phyloP scores from a whole-genome alignment of 1,140 invertebrate species.

The Euwallacea similis region DNA sequence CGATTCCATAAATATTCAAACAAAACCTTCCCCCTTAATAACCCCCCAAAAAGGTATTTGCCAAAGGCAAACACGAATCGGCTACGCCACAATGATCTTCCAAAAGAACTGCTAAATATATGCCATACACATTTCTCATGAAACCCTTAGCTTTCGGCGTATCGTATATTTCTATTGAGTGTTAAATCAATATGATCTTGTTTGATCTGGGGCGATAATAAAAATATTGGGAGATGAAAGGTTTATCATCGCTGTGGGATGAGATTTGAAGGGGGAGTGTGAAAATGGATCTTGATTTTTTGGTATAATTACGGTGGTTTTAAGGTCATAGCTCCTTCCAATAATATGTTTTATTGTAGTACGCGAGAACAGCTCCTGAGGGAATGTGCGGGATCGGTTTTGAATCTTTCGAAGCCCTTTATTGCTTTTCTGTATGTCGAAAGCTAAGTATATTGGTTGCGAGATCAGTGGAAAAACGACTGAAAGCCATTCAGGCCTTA shows the following conservation, averaged over 20 bases:
- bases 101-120: conserved; percentile 1
- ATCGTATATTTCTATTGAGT: conserved; percentile 4
- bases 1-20: too few species aligned
- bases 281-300: too few species aligned
- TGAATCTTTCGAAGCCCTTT: conserved; percentile 45
- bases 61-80: neutral
- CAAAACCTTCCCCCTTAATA: too few species aligned
- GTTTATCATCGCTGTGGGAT: conserved; percentile 38
- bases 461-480: conserved; percentile 44
- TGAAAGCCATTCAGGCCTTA: neutral
- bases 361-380: conserved; percentile 36
- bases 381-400: conserved; percentile 41
- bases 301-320: too few species aligned
- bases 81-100: neutral
- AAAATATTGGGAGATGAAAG: conserved; percentile 40
- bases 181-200: conserved; percentile 7
- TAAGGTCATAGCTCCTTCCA: too few species aligned
- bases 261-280: conserved; percentile 28
- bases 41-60: too few species aligned
- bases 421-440: conserved; percentile 40
- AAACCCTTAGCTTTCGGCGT: conserved; percentile 10
- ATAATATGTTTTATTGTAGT: conserved; percentile 31
- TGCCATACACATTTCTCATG: conserved; percentile 17
- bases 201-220: conserved; percentile 1
- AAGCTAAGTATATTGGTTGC: conserved; percentile 47